Conservation (phyloP, 2,888 invertebrate species). For the Platycheirus rosarum region DNA sequence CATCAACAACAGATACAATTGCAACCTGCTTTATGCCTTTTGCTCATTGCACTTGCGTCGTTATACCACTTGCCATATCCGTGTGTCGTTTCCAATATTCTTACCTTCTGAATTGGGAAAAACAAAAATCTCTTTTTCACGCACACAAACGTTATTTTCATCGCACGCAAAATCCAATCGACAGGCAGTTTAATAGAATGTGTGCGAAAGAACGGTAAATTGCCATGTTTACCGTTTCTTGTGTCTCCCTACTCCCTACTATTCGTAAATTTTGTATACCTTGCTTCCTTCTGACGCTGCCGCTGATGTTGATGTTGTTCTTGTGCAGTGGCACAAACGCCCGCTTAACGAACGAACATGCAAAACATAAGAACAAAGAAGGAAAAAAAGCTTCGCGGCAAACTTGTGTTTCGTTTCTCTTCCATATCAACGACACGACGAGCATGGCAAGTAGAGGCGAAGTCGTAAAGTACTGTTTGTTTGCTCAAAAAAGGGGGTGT, state of each 20-base stretch:
- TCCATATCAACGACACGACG: background rate
- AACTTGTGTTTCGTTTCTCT: slow-evolving; percentile 22
- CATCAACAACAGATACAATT: slow-evolving; percentile 13
- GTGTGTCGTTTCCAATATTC: background rate
- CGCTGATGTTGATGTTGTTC: too few species aligned
- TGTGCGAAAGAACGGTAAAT: slow-evolving; percentile 70
- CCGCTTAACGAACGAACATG: slow-evolving; percentile 35
- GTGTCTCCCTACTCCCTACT: slow-evolving; percentile 62
- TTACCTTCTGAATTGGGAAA: background rate
- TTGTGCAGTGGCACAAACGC: slow-evolving; percentile 22
- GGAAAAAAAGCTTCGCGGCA: slow-evolving; percentile 46
- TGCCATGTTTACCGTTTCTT: slow-evolving; percentile 70
- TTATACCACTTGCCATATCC: background rate
- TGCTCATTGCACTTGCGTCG: slow-evolving; percentile 59
- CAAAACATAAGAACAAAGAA: slow-evolving; percentile 18
- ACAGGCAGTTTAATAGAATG: slow-evolving; percentile 26
- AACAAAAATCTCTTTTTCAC: slow-evolving; percentile 21
- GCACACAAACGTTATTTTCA: background rate
- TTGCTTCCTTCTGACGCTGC: background rate
- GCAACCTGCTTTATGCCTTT: slow-evolving; percentile 11
- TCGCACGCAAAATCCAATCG: slow-evolving; percentile 16
- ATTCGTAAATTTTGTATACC: slow-evolving; percentile 25
- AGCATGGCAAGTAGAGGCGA: slow-evolving; percentile 22
- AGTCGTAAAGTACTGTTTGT: slow-evolving; percentile 60
- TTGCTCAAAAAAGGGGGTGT: slow-evolving; percentile 64